phyloP scores from a whole-genome alignment of 2,888 invertebrate species.

The Rhorus exstirpatorius region DNA sequence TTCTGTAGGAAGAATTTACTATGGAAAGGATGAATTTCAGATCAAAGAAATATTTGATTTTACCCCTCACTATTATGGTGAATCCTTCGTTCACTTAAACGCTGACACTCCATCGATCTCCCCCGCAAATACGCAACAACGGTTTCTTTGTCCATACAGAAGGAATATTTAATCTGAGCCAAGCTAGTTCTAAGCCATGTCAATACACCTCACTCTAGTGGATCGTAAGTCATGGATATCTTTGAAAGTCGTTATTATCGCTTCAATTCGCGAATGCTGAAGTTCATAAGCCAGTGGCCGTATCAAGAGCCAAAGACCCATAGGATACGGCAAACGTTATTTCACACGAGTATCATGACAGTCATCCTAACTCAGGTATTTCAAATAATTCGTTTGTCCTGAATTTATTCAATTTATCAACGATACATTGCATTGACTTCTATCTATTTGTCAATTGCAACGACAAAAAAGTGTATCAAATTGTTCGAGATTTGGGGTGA shows the following conservation, averaged over 20 bases:
- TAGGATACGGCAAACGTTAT: conserved; percentile 19
- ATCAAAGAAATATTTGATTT: too few relatives aligned
- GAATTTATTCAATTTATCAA: background rate
- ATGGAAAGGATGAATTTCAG: too few relatives aligned
- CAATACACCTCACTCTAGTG: too few relatives aligned
- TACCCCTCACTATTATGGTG: too few relatives aligned
- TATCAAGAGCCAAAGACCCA: conserved; percentile 4
- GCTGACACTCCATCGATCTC: too few relatives aligned
- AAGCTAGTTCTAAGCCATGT: too few relatives aligned
- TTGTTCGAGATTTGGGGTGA: conserved; percentile 47
- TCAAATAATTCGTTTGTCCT: background rate
- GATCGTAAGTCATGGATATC: conserved; percentile 52
- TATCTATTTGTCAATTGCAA: background rate
- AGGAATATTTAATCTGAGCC: background rate
- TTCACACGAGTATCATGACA: conserved; percentile 25
- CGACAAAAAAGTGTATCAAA: conserved; percentile 32
- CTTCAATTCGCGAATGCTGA: conserved; percentile 22
- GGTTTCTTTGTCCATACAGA: too few relatives aligned
- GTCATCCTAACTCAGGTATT: conserved; percentile 47
- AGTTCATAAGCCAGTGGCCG: conserved; percentile 39
- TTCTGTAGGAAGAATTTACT: too few relatives aligned
- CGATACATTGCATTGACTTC: background rate
- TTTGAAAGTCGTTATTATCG: conserved; percentile 45
- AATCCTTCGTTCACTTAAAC: too few relatives aligned
- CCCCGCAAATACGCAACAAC: too few relatives aligned